Conservation (phyloP, 2,113 vertebrate genomes). For the Ceratotherium simum region DNA sequence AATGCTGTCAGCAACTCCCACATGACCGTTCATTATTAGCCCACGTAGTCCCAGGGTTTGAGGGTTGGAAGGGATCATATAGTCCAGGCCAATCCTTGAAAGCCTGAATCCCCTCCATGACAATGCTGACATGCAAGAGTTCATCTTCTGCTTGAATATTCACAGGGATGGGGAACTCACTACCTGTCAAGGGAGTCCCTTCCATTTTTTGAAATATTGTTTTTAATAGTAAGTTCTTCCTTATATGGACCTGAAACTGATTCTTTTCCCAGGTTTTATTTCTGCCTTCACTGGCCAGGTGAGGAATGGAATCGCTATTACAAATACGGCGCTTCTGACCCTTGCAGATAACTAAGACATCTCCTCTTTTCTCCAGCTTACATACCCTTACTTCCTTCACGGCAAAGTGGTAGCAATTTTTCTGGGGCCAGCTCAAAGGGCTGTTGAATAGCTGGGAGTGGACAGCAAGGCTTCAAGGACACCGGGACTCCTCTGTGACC, state of each 20-base stretch:
- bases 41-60: accelerated
- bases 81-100: accelerated
- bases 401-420: neutral
- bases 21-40: accelerated
- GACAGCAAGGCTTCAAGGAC: neutral
- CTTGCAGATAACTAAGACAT: no score
- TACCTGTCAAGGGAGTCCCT: accelerated
- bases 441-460: neutral
- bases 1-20: neutral
- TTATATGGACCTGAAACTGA: neutral
- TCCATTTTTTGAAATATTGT: neutral
- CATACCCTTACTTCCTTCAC: neutral
- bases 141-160: neutral
- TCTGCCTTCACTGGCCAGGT: neutral
- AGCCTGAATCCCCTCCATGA: accelerated
- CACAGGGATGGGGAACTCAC: neutral
- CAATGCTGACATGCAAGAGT: accelerated
- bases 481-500: accelerated
- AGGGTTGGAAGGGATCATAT: no score
- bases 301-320: accelerated
- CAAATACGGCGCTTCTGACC: neutral
- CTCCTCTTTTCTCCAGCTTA: neutral
- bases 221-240: neutral
- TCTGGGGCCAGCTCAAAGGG: neutral
- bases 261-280: accelerated